phyloP scores from a whole-genome alignment of 2,888 invertebrate species.

The Cerceris ruficornis region DNA sequence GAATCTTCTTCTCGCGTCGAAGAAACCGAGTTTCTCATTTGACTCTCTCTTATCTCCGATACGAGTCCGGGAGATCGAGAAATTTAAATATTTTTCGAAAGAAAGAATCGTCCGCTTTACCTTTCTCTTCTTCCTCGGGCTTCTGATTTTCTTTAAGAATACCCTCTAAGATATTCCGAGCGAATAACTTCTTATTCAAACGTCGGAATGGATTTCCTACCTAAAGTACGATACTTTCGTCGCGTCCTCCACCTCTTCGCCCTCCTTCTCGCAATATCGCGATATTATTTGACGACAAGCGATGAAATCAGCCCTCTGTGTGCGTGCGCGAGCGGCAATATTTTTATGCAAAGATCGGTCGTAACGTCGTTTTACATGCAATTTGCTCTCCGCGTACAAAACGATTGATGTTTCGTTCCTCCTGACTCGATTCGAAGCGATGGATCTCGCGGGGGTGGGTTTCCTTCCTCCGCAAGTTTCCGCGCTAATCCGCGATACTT shows the following conservation, averaged over 20 bases:
- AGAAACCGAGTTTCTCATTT: constrained; percentile 17
- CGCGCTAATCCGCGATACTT: background rate
- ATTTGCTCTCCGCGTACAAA: background rate
- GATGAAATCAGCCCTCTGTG: constrained; percentile 40
- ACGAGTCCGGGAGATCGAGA: constrained; percentile 7
- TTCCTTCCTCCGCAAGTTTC: background rate
- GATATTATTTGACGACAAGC: constrained; percentile 42
- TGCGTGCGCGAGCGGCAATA: constrained; percentile 11
- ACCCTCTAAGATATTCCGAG: constrained; percentile 22
- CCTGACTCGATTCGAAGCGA: background rate
- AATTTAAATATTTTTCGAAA: constrained; percentile 41
- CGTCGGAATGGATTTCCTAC: constrained; percentile 16
- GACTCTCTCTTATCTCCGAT: background rate
- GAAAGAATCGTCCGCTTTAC: background rate
- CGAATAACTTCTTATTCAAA: constrained; percentile 17
- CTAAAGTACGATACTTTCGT: background rate
- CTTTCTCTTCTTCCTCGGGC: background rate
- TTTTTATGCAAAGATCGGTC: constrained; percentile 30
- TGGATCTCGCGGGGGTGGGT: background rate
- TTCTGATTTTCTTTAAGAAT: constrained; percentile 16
- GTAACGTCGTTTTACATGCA: background rate
- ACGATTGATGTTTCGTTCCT: background rate
- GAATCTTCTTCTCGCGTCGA: constrained; percentile 5
- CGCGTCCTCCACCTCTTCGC: background rate
- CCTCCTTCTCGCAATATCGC: background rate